Evolutionary conservation across 2,888 invertebrate genomes (phyloP).

Genomic region (Pandemis corylana): DNA sequence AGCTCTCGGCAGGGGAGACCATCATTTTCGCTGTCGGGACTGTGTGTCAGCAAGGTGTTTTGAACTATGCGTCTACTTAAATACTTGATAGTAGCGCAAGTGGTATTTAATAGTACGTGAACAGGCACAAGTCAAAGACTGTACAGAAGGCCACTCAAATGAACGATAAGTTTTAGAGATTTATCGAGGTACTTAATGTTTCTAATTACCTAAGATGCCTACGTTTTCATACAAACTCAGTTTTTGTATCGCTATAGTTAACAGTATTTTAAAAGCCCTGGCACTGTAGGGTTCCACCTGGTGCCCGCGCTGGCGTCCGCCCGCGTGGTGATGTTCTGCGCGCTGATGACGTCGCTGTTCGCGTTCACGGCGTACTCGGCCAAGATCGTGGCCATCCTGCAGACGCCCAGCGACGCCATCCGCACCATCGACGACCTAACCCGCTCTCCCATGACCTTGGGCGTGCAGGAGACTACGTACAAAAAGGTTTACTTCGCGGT

Average conservation of each 20-base stretch:
- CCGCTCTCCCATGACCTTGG: constrained; percentile 82
- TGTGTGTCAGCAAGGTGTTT: constrained; percentile 85
- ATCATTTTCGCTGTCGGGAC: constrained; percentile 84
- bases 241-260: too few relatives aligned
- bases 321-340: constrained; percentile 83
- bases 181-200: too few relatives aligned
- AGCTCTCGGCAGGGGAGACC: constrained; percentile 71
- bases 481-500: constrained; percentile 85
- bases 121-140: too few relatives aligned
- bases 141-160: too few relatives aligned
- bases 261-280: background rate
- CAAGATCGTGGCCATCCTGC: constrained; percentile 86
- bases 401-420: constrained; percentile 86
- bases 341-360: constrained; percentile 83
- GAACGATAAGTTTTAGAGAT: too few relatives aligned
- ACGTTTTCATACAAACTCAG: too few relatives aligned
- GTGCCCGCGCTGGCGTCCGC: constrained; percentile 77
- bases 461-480: constrained; percentile 86
- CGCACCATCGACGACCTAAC: constrained; percentile 82
- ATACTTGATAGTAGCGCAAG: background rate
- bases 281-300: constrained; percentile 74
- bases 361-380: constrained; percentile 88
- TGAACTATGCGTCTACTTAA: background rate
- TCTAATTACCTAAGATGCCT: too few relatives aligned
- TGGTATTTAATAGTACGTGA: too few relatives aligned